Evolutionary conservation across 2,797 vertebrate species (phyloP).

Genomic region (Melanotaenia boesemani): DNA sequence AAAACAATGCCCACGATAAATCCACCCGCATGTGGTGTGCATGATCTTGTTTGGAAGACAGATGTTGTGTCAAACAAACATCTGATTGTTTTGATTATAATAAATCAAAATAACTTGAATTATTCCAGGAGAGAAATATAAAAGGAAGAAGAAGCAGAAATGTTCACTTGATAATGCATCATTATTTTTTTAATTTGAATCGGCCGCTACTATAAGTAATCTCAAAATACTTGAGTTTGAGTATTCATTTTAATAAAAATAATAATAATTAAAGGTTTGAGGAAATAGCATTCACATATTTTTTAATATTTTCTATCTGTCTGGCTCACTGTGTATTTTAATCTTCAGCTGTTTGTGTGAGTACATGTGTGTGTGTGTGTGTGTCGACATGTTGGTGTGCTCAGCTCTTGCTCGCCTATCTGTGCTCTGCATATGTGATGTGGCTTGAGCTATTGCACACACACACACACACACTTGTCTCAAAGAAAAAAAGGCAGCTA

Average conservation of each 20-base stretch:
- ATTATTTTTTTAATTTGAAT: background rate
- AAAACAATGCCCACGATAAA: conserved; percentile 65
- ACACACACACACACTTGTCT: conserved; percentile 16
- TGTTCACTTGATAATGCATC: background rate
- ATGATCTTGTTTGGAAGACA: conserved; percentile 45
- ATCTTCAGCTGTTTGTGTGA: conserved; percentile 6
- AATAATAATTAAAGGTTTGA: conserved; percentile 10
- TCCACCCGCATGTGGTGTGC: conserved; percentile 16
- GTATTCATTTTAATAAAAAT: background rate
- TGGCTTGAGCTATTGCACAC: conserved; percentile 32
- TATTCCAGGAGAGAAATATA: background rate
- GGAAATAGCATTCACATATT: conserved; percentile 9
- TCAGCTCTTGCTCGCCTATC: conserved; percentile 20
- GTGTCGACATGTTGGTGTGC: background rate
- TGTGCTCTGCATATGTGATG: conserved; percentile 49
- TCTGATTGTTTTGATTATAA: background rate
- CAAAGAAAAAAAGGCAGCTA: conserved; percentile 42
- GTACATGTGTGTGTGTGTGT: conserved; percentile 10
- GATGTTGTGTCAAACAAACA: conserved; percentile 29
- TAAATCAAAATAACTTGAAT: background rate
- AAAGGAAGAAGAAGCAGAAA: background rate
- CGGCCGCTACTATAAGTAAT: background rate
- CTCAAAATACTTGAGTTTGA: background rate
- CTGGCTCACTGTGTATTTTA: conserved; percentile 24
- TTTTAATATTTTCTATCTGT: conserved; percentile 6